phyloP scores from a whole-genome alignment of 2,113 vertebrate species.

The Halichoerus grypus region DNA sequence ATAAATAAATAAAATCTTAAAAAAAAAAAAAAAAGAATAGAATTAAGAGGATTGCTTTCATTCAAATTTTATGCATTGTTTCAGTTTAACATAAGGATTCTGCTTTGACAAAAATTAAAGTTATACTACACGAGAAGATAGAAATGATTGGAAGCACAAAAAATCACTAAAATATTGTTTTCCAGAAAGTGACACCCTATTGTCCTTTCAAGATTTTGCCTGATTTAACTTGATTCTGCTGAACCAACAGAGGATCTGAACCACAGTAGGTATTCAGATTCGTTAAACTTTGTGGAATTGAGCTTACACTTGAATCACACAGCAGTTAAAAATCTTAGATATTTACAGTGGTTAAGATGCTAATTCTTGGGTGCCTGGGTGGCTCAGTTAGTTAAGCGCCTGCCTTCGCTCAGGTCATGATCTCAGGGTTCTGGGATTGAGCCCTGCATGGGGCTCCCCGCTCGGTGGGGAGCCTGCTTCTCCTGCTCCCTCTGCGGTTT shows the following conservation, averaged over 20 bases:
- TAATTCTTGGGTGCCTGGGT: not conserved
- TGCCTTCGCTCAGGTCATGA: not conserved
- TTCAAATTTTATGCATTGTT: not conserved
- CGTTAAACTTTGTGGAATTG: not conserved
- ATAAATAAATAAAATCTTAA: too few relatives aligned
- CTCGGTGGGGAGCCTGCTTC: not conserved
- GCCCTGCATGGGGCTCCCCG: too few relatives aligned
- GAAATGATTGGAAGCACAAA: not conserved
- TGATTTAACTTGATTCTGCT: not conserved
- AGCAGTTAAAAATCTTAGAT: not conserved
- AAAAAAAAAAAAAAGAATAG: not conserved
- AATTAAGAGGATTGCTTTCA: not conserved
- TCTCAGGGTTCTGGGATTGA: not conserved
- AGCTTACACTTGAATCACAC: not conserved
- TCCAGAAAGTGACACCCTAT: not conserved
- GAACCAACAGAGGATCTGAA: not conserved
- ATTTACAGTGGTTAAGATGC: not conserved
- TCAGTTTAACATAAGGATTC: not conserved
- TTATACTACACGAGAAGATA: not conserved
- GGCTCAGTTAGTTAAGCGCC: not conserved
- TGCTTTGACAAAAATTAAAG: not conserved
- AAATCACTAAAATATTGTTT: not conserved
- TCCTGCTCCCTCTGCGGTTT: not conserved
- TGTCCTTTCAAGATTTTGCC: not conserved
- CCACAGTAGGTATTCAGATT: not conserved